Evolutionary conservation across 2,113 vertebrate genomes (phyloP), one percentile per base, ranked within the genome.

Genomic region (Desmodus rotundus): DNA sequence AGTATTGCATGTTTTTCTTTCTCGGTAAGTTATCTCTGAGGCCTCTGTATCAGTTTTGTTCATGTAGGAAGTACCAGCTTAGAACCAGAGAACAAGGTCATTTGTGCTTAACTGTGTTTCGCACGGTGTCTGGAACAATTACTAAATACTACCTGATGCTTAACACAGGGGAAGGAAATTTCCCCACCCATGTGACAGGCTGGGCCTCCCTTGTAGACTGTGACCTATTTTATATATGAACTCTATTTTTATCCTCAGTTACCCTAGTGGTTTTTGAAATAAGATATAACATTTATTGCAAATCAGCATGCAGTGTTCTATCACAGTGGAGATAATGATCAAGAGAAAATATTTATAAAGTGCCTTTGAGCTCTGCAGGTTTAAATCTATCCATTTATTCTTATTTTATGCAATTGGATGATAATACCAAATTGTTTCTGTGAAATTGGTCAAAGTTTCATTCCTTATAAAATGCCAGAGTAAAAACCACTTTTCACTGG

Each of bases 241-340:
- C 9, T 84, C 70, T 87, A 83, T 93, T 96, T 96, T 86, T 54
- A 81, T 91, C 76, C 72, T 85, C 73, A 77, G 47, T 95, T 93
- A 82, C 54, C 89, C 78, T 83, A 4, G 17, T 72, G 91, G 77
- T 89, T 94, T 91, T 89, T 22, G 52, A 58, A 94, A 70, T 63
- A 80, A 83, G 80, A 89, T 82, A 52, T 4, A 80, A 89, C 26
- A 36, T 87, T 93, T 74, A 56, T 68, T 92, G 72, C 20, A 67
- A 87, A 68, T 77, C 58, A 76, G 22, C 41, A n/a, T 36, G 45
- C 41, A 17, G 24, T 7, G 0, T 54, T 50, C 72, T 31, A 31
- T 87, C 67, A 76, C 87, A 77, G 4, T 74, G 43, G 54, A 83
- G 74, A 41, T 70, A 67, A 78, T 68, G 72, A 45, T 33, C 15